phyloP scores from a whole-genome alignment of 2,113 vertebrate species.

The Meles meles region DNA sequence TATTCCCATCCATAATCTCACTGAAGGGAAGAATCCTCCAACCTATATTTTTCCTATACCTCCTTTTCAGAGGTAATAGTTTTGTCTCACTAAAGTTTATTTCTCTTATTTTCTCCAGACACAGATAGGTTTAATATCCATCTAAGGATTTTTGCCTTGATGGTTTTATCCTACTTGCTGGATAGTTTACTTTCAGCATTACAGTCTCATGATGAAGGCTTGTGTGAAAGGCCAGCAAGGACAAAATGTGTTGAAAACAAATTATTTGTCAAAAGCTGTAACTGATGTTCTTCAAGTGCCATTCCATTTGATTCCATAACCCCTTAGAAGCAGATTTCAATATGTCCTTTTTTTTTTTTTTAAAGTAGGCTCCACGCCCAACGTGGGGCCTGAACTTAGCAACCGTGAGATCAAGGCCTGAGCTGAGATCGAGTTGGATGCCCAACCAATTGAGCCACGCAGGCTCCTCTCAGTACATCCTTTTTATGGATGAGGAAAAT shows the following conservation, averaged over 20 bases:
- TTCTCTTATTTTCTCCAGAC: background rate
- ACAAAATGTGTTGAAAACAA: background rate
- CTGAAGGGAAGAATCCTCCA: background rate
- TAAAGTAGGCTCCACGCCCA: background rate
- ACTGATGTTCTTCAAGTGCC: background rate
- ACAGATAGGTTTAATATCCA: background rate
- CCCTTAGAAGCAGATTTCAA: background rate
- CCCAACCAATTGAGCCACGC: background rate
- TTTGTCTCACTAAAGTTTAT: background rate
- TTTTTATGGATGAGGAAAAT: background rate
- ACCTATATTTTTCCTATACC: background rate
- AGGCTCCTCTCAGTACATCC: background rate
- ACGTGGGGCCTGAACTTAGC: background rate
- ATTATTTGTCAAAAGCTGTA: conserved; percentile 29
- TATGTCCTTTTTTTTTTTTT: background rate
- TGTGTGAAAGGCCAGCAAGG: background rate
- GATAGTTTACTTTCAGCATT: background rate
- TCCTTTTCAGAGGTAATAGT: background rate
- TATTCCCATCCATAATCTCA: background rate
- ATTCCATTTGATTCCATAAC: background rate
- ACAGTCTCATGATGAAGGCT: background rate
- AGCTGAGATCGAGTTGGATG: background rate
- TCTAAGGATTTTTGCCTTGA: background rate
- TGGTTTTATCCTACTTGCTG: background rate
- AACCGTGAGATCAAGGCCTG: background rate